Base-by-base conservation (phyloP, 2,113 vertebrate genomes). In the Hydrochoerus hydrochaeris region DNA sequence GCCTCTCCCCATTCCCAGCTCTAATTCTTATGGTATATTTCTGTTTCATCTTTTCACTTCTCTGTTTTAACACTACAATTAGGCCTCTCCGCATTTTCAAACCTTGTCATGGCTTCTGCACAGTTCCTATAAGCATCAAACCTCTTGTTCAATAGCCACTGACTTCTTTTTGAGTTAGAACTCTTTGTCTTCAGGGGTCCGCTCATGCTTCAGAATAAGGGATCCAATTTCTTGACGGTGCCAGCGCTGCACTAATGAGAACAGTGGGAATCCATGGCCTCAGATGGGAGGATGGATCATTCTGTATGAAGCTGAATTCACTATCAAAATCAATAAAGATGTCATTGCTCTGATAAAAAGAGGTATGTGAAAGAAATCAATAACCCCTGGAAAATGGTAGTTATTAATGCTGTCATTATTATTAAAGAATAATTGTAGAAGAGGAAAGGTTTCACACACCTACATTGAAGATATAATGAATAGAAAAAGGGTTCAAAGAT, bases 321-420 rank as follows among this genome's bases (percentile, higher is more conserved):
- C 63, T 78, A 3, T 4, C 41, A 75, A 49, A 94, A 89, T 86
- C 11, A 85, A 85, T 46, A 24, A n/a, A 82, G 26, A 85, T 65
- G 5, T 65, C 67, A 41, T 30, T 60, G 4, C 24, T n/a, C 58
- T 85, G 85, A 83, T 78, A 5, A 88, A 92, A 96, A 83, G 13
- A 62, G 24, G 46, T 28, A 91, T 22, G 10, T 16, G 63, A 97
- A 81, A 54, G 35, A 94, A 94, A 81, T 19, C 14, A 71, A 22
- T 38, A 75, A 41, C 20, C 73, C 75, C n/a, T 49, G 1, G 8
- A 90, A 95, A 90, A 87, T 44, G 41, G 65, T 35, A 32, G 41
- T 41, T 78, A 75, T 14, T 88, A 67, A 69, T 91, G 32, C 16
- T 87, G 22, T 54, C 38, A 65, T 54, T 89, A 52, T 78, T 89